Evolutionary conservation across 2,888 invertebrate genomes (phyloP).

Genomic region (Hypena proboscidalis): DNA sequence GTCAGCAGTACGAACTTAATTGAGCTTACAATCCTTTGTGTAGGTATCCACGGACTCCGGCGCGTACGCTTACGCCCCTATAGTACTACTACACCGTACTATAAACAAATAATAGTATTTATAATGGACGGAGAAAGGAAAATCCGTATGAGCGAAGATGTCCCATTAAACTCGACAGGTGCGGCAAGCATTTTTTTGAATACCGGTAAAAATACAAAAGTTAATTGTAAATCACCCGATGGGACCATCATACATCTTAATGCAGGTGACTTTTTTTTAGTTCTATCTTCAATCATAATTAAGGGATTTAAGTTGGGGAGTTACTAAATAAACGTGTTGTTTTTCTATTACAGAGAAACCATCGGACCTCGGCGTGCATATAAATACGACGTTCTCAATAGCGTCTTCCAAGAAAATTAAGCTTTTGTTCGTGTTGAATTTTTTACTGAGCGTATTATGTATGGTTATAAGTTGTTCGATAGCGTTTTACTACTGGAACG

Average conservation of each 20-base stretch:
- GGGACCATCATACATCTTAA: constrained; percentile 79
- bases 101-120: constrained; percentile 46
- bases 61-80: constrained; percentile 65
- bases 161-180: constrained; percentile 74
- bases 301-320: not conserved
- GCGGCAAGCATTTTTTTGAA: constrained; percentile 79
- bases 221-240: constrained; percentile 65
- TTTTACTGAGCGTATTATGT: constrained; percentile 72
- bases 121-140: constrained; percentile 75
- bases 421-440: constrained; percentile 74
- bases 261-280: constrained; percentile 67
- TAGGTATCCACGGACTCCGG: constrained; percentile 60
- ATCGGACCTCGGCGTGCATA: constrained; percentile 76
- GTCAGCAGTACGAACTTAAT: constrained; percentile 70
- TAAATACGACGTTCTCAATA: constrained; percentile 78
- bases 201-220: constrained; percentile 70
- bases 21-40: constrained; percentile 78
- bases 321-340: constrained; percentile 28
- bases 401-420: constrained; percentile 82
- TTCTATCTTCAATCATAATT: not conserved
- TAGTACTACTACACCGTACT: constrained; percentile 62
- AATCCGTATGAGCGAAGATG: constrained; percentile 73
- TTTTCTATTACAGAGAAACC: constrained; percentile 68
- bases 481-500: constrained; percentile 78
- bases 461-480: constrained; percentile 71